These are phyloP conservation scores for Notechis scutatus DNA, from an alignment of 2,113 vertebrate species.

Conservation along the genomic window DNA sequence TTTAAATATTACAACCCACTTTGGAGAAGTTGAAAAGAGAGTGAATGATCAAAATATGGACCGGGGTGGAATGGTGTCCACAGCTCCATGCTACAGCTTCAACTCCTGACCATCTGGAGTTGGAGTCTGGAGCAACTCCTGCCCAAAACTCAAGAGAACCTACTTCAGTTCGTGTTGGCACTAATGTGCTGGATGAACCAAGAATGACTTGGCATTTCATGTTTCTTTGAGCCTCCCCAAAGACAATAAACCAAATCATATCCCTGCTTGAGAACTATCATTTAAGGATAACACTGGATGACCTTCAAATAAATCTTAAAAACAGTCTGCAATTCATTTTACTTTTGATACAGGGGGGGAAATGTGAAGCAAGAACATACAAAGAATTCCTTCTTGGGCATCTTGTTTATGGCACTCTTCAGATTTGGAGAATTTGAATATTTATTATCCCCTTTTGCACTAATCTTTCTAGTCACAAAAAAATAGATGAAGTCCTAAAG, in stretches of 20 bases:
- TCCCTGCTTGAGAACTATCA: too few relatives aligned
- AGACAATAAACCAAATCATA: background rate
- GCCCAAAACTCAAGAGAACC: background rate
- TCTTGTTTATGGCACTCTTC: background rate
- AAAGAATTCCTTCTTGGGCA: background rate
- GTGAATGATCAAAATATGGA: background rate
- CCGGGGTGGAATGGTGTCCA: too few relatives aligned
- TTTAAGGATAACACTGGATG: too few relatives aligned
- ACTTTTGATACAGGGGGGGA: too few relatives aligned
- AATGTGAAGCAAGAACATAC: background rate
- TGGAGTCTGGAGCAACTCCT: background rate
- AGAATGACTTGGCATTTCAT: background rate
- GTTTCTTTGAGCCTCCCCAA: background rate
- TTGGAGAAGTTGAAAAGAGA: background rate
- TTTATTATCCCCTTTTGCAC: too few relatives aligned
- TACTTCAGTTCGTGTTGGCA: background rate
- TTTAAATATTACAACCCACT: background rate
- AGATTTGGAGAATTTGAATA: too few relatives aligned
- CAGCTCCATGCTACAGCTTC: background rate
- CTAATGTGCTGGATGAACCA: background rate
- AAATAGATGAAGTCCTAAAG: too few relatives aligned
- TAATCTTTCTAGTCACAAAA: too few relatives aligned
- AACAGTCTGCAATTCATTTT: background rate
- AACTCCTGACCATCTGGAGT: background rate
- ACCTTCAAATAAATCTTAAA: too few relatives aligned